Base-by-base conservation (phyloP, 2,113 vertebrate genomes). In the Hippocampus barbouri region DNA sequence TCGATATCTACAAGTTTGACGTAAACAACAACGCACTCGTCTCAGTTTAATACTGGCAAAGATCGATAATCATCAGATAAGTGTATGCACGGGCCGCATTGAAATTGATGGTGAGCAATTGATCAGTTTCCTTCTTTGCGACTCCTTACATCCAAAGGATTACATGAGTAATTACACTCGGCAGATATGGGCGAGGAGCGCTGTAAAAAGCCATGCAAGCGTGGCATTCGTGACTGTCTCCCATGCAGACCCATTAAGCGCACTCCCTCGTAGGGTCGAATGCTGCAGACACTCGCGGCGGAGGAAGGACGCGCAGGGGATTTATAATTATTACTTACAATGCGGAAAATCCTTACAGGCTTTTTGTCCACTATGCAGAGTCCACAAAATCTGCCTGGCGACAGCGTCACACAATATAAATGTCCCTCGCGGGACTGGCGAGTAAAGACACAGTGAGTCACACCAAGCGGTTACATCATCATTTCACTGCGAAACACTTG, bases 241-340 rank as follows among this genome's bases (percentile, higher is more conserved):
- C 80, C 72, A 80, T 64, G 76, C 78, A 89, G 75, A 88, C 79
- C 77, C 84, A 88, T 90, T 89, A 87, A 86, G 83, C 89, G 78
- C 85, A 62, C 73, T 70, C 70, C 14, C 25, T 60, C 14, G 69
- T 67, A 30, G 73, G 57, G 68, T 63, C 4, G 30, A 76, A 77
- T 20, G 64, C 76, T 63, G 73, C 71, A 79, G 72, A 79, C 67
- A n/a, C 78, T 79, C 49, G 30, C 60, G 21, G 71, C 23, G 15
- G 27, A 61, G 27, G 59, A 34, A 30, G 67, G 63, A 71, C 74
- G 73, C 61, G 71, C 34, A 40, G 74, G 16, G 67, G 74, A 81
- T 84, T 83, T 84, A 66, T 65, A 74, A 70, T 41, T 73, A 82
- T 66, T 69, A 74, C 76, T 68, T 78, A 65, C 65, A 60, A 69